Evolutionary conservation across 2,888 invertebrate species (phyloP).

Genomic region (Anoncus sp.): DNA sequence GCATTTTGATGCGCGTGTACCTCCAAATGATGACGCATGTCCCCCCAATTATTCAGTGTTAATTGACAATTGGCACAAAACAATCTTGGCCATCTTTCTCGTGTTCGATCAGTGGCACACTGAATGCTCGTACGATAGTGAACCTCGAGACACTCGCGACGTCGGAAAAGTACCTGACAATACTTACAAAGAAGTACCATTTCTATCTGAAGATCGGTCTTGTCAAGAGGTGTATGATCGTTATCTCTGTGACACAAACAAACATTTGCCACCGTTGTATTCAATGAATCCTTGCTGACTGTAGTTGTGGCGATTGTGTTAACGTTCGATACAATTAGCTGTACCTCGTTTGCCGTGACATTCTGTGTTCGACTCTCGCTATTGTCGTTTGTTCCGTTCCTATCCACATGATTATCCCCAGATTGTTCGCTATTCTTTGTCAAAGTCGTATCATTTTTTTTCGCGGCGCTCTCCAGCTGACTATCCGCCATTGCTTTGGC

Average conservation of each 20-base stretch:
- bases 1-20: conserved; percentile 69
- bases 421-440: conserved; percentile 33
- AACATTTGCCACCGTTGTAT: conserved; percentile 57
- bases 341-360: background rate
- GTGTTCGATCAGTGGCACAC: conserved; percentile 66
- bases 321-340: background rate
- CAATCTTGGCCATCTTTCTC: conserved; percentile 70
- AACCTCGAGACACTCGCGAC: conserved; percentile 76
- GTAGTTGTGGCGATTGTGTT: background rate
- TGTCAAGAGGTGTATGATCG: conserved; percentile 36
- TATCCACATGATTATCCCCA: background rate
- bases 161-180: conserved; percentile 75
- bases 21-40: conserved; percentile 74
- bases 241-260: conserved; percentile 75
- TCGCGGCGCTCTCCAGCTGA: background rate
- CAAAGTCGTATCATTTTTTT: background rate
- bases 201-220: conserved; percentile 74
- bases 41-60: conserved; percentile 69
- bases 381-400: background rate
- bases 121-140: conserved; percentile 71
- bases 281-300: background rate
- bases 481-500: conserved; percentile 54
- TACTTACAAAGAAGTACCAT: conserved; percentile 75
- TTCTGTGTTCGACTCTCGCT: background rate
- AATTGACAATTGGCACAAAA: conserved; percentile 74